Percentiles rank a stretch among this genome's conserved stretches.
phyloP scores from a whole-genome alignment of 2,888 invertebrate species.

The Quadriops clusia region DNA sequence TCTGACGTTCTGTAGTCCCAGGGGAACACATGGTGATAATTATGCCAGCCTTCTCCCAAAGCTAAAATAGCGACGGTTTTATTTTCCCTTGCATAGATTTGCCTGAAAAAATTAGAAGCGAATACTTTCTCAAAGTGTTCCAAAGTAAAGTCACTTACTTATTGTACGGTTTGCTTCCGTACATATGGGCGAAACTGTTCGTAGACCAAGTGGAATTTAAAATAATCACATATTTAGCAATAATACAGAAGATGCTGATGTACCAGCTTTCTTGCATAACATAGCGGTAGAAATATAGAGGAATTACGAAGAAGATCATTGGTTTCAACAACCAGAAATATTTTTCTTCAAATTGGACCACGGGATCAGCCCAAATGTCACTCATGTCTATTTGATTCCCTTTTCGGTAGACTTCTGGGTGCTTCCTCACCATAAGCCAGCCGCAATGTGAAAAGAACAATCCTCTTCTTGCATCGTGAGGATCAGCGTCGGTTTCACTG shows the following conservation, averaged over 20 bases:
- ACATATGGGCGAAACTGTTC: conserved; percentile 79
- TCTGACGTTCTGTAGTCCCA: conserved; percentile 90
- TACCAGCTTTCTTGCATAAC: conserved; percentile 59
- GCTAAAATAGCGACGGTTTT: conserved; percentile 57
- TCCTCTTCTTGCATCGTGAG: conserved; percentile 68
- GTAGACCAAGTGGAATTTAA: conserved; percentile 85
- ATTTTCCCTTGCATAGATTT: conserved; percentile 72
- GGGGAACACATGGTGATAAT: conserved; percentile 89
- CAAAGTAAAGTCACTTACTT: no score
- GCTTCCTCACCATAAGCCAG: conserved; percentile 84
- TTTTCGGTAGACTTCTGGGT: conserved; percentile 67
- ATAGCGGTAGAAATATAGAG: conserved; percentile 56
- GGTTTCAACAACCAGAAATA: conserved; percentile 63
- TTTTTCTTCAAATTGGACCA: conserved; percentile 68
- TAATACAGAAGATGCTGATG: conserved; percentile 53
- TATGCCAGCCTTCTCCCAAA: conserved; percentile 71
- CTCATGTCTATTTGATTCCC: conserved; percentile 73
- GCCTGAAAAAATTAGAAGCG: conserved; percentile 37
- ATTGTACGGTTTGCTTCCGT: conserved; percentile 66
- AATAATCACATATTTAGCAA: conserved; percentile 59
- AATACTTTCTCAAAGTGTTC: no score
- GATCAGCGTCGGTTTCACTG: conserved; percentile 70
- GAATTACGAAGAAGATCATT: conserved; percentile 58
- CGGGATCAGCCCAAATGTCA: conserved; percentile 66
- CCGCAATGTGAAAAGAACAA: conserved; percentile 92